Percentiles rank a stretch among this genome's conserved stretches.
Conservation (phyloP, 2,888 invertebrate species). For the Leptodirus hochenwartii region DNA sequence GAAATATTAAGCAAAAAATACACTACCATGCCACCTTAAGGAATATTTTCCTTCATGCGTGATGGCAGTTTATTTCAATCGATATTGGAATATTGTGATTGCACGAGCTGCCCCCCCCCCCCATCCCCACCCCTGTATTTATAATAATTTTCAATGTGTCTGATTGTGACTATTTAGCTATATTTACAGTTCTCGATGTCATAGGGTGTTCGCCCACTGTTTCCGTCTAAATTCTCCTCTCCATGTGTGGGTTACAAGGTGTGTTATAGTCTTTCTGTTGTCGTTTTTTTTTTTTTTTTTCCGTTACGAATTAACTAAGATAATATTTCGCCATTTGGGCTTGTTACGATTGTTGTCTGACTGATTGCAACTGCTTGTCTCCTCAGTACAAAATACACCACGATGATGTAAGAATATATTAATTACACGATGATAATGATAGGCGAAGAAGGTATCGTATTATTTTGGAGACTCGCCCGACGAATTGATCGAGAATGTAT, state of each 20-base stretch:
- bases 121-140: no score
- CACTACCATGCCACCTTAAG: no score
- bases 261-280: constrained; percentile 24
- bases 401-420: constrained; percentile 24
- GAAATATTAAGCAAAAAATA: no score
- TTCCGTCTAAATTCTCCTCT: constrained; percentile 17
- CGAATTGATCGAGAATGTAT: no score
- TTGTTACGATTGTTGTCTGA: constrained; percentile 28
- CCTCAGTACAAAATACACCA: constrained; percentile 29
- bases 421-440: constrained; percentile 8
- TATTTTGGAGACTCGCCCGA: constrained; percentile 14
- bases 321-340: constrained; percentile 24
- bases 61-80: no score
- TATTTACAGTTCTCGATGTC: no score
- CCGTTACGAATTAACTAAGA: constrained; percentile 8
- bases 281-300: constrained; percentile 17
- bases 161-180: no score
- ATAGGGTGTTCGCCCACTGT: no score
- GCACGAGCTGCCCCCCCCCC: no score
- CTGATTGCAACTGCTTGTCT: constrained; percentile 27
- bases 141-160: no score
- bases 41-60: no score
- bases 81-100: no score
- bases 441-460: background rate
- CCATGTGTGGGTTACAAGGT: constrained; percentile 24